Evolutionary conservation across 1,140 invertebrate species (phyloP), one percentile per base, ranked within the genome.

Genomic region (Pogonomyrmex californicus): DNA sequence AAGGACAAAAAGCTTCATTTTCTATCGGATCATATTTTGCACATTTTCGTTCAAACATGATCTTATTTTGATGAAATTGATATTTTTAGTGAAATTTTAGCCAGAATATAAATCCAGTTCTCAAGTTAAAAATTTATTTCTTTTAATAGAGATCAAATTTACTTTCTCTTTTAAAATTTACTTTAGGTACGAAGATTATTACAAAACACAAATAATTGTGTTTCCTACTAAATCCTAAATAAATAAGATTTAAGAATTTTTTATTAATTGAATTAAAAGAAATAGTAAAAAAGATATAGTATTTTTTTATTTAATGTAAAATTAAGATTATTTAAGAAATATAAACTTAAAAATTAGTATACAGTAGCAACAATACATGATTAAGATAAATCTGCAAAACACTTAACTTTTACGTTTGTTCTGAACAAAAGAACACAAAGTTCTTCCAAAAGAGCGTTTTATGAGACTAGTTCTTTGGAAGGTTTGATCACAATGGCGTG

Each of bases 371-470:
- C 4, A 6, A 60, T 23, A 56, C 10, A 63, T 7, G 30, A 54
- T 0, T 0, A 79, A 12, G n/a, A 58, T 56, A 36, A 82, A 30
- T 10, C 9, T 30, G 23, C 58, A 12, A 58, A 82, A 71, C 1
- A 73, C 10, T 30, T 54, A 10, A 23, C 7, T 70, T 58, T 82
- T 41, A 71, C 23, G 23, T 60, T 36, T 82, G 17, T 47, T 71
- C 17, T 12, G 5, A 47, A 71, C 38, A 54, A 66, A 30, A 23
- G 33, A 47, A 56, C 17, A 54, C 7, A 33, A 14, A 81, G 33
- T 82, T 82, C 30, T 47, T 23, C 44, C 30, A 30, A 60, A 73
- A 82, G 30, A 58, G 41, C 66, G 30, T 87, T 87, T 89, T 75
- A 65, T 63, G 36, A 87, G 54, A 60, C 38, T 54, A 38, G 49